Evolutionary conservation across 2,797 vertebrate species (phyloP).

Genomic region (Naso thynnoides): DNA sequence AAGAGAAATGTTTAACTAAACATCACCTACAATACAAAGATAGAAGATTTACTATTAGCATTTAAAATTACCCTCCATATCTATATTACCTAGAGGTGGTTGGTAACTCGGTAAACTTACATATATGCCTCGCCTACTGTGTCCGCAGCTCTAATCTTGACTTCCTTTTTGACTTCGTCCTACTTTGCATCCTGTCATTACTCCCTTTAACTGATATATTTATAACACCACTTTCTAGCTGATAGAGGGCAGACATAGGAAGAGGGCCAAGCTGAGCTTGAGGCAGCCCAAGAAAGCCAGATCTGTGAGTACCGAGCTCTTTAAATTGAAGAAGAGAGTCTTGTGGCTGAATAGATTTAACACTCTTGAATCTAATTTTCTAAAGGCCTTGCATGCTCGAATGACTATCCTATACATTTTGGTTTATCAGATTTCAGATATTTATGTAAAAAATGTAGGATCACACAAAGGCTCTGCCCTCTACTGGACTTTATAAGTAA

Average conservation of each 20-base stretch:
- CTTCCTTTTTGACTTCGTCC: conserved; percentile 27
- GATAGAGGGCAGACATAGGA: conserved; percentile 46
- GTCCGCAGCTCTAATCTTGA: conserved; percentile 11
- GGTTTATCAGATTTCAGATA: no score
- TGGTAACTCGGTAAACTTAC: conserved; percentile 5
- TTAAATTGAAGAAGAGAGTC: conserved; percentile 84
- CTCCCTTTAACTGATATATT: conserved; percentile 52
- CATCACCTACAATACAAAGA: background rate
- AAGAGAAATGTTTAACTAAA: background rate
- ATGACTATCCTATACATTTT: background rate
- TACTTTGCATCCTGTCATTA: conserved; percentile 46
- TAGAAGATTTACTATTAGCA: background rate
- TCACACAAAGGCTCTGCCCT: no score
- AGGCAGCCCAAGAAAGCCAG: conserved; percentile 41
- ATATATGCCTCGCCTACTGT: background rate
- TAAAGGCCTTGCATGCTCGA: no score
- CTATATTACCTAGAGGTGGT: background rate
- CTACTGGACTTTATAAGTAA: no score
- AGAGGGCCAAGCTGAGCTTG: conserved; percentile 46
- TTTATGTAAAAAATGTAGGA: no score
- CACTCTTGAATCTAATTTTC: background rate
- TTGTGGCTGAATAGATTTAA: conserved; percentile 1
- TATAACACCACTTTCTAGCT: conserved; percentile 43
- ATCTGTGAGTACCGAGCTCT: conserved; percentile 52
- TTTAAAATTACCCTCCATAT: background rate